Evolutionary conservation across 2,113 vertebrate genomes (phyloP).

Genomic region (Rhinogobius similis): DNA sequence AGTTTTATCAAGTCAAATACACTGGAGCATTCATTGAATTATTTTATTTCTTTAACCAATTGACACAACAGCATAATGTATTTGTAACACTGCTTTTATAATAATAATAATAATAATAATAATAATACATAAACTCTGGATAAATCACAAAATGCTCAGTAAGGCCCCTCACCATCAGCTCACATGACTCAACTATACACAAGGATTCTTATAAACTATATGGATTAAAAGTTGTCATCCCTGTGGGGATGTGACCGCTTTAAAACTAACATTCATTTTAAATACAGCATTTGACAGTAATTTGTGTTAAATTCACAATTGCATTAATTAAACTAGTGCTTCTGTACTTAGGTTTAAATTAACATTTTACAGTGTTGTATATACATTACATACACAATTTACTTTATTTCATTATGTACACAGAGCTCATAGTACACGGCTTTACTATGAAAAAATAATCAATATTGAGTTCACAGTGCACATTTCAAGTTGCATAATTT

Average conservation of each 20-base stretch:
- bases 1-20: no score
- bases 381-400: slow-evolving; percentile 27
- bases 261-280: not conserved
- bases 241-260: no score
- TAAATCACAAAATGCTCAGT: slow-evolving; percentile 37
- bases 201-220: not conserved
- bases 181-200: slow-evolving; percentile 14
- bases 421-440: not conserved
- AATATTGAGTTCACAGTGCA: not conserved
- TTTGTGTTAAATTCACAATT: slow-evolving; percentile 34
- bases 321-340: slow-evolving; percentile 49
- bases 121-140: slow-evolving; percentile 31
- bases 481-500: not conserved
- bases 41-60: not conserved
- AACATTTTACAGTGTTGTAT: slow-evolving; percentile 39
- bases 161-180: slow-evolving; percentile 32
- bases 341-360: slow-evolving; percentile 37
- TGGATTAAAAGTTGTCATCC: not conserved
- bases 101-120: no score
- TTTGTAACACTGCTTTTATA: no score
- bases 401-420: not conserved
- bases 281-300: slow-evolving; percentile 37
- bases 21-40: not conserved
- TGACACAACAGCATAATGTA: not conserved
- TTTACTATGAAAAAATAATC: not conserved